Percentiles rank a stretch among this genome's conserved stretches.
These are phyloP conservation scores for Pelodytes ibericus DNA, from an alignment of 2,797 vertebrate genomes.

Conservation along the genomic window DNA sequence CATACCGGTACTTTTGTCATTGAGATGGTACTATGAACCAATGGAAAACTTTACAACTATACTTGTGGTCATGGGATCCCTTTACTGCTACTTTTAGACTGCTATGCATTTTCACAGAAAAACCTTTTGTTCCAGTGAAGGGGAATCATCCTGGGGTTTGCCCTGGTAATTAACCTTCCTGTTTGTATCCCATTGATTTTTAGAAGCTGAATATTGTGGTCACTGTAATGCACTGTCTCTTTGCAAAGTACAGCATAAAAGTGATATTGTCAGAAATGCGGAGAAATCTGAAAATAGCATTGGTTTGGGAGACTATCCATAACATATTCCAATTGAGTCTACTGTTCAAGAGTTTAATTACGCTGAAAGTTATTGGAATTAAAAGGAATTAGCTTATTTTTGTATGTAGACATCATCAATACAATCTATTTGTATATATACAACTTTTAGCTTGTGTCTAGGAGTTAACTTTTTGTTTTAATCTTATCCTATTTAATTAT, in stretches of 20 bases:
- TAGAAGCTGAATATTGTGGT: slow-evolving; percentile 41
- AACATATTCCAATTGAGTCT: background rate
- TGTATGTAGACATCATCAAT: background rate
- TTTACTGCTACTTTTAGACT: slow-evolving; percentile 21
- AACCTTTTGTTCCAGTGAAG: slow-evolving; percentile 31
- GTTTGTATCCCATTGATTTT: slow-evolving; percentile 43
- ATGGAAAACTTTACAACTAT: background rate
- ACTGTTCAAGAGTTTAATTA: background rate
- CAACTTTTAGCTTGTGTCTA: too few relatives aligned
- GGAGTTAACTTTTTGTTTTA: too few relatives aligned
- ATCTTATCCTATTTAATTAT: too few relatives aligned
- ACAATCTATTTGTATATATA: too few relatives aligned
- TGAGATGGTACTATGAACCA: too few relatives aligned
- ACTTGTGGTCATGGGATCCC: background rate
- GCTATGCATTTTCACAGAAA: slow-evolving; percentile 26
- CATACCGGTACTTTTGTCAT: too few relatives aligned
- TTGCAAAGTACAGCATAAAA: slow-evolving; percentile 36
- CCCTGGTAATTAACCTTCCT: slow-evolving; percentile 41
- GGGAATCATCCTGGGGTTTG: slow-evolving; percentile 4
- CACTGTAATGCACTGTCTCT: slow-evolving; percentile 24
- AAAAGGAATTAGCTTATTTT: background rate
- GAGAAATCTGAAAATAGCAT: slow-evolving; percentile 16
- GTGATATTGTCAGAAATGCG: slow-evolving; percentile 17
- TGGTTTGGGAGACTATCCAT: slow-evolving; percentile 1
- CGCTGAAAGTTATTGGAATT: background rate